A percentile compares a stretch with the other conserved stretches of the same genome.
phyloP scores from a whole-genome alignment of 30 jellyfish, hydroid and myxozoan species.

The Cassiopea andromeda region DNA sequence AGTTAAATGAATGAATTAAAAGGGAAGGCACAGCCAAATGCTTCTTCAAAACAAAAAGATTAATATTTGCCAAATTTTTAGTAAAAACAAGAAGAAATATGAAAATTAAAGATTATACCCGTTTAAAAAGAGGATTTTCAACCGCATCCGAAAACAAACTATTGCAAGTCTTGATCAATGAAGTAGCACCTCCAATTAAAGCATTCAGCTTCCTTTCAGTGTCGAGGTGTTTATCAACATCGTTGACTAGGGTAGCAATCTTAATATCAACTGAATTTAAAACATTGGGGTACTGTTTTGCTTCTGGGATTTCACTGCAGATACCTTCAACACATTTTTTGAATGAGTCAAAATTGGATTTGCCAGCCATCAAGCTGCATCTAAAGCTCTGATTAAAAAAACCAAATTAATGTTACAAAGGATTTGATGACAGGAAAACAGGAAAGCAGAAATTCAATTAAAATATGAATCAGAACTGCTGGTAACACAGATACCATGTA shows the following conservation, averaged over 20 bases:
- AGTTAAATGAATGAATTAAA: too few species aligned
- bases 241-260: background rate
- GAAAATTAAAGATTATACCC: slow-evolving; percentile 1
- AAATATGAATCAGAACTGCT: too few species aligned
- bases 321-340: background rate
- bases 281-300: background rate
- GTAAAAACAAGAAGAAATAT: background rate
- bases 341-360: slow-evolving; percentile 10
- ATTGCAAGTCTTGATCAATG: slow-evolving; percentile 24
- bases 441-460: background rate
- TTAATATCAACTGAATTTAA: background rate
- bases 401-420: background rate
- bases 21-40: too few species aligned
- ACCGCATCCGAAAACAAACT: slow-evolving; percentile 23
- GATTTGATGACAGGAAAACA: background rate
- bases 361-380: background rate
- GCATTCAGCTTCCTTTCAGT: slow-evolving; percentile 28
- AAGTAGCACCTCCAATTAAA: slow-evolving; percentile 40
- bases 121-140: slow-evolving; percentile 29
- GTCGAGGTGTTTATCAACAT: background rate
- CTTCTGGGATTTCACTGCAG: background rate
- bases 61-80: too few species aligned
- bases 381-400: background rate
- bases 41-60: too few species aligned
- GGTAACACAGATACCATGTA: too few species aligned